Evolutionary conservation across 2,797 vertebrate species (phyloP).

Genomic region (Crax fasciolata): DNA sequence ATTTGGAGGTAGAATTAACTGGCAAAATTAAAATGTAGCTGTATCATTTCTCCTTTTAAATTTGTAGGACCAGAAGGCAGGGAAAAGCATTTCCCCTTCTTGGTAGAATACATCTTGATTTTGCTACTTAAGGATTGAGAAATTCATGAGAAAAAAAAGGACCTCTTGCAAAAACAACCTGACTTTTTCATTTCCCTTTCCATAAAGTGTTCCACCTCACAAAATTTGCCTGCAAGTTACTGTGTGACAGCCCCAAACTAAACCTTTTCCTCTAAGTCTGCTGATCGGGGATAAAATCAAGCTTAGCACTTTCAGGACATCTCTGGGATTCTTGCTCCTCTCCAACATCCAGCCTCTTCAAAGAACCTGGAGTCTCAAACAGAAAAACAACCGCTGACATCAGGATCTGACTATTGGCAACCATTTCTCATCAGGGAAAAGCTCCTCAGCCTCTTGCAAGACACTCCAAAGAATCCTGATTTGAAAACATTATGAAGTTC

Average conservation of each 20-base stretch:
- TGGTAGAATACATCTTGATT: background rate
- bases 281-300: background rate
- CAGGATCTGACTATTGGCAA: slow-evolving; percentile 13
- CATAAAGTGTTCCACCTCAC: background rate
- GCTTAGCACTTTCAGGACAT: background rate
- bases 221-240: background rate
- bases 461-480: slow-evolving; percentile 53
- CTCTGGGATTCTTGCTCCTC: background rate
- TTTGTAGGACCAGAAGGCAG: background rate
- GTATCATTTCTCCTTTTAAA: background rate
- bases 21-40: background rate
- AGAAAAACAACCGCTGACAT: background rate
- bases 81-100: background rate
- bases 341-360: background rate
- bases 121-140: background rate
- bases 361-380: background rate
- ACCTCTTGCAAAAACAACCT: background rate
- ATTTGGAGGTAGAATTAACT: slow-evolving; percentile 14
- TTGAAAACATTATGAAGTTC: slow-evolving; percentile 66
- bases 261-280: background rate
- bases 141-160: background rate
- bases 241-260: background rate
- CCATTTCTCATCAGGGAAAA: slow-evolving; percentile 24
- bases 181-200: background rate
- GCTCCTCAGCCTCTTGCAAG: slow-evolving; percentile 41